Base-by-base conservation (phyloP, 2,888 invertebrate genomes). In the Drosophila birchii region DNA sequence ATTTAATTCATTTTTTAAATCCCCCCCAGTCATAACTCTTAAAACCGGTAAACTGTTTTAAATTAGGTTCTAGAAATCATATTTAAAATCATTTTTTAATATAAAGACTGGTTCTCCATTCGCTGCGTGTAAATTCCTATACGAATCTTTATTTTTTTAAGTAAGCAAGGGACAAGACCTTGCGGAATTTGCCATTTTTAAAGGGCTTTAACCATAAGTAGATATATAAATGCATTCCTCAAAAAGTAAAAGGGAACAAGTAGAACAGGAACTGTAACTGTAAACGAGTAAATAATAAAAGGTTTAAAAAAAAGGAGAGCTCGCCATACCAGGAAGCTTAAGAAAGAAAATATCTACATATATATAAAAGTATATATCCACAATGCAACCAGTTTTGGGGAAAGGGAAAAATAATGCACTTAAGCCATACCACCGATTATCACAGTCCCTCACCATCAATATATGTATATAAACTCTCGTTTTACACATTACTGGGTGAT, bases 251-350 rank as follows among this genome's bases (percentile, higher is more conserved):
- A 57, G 60, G 60, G 32, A 56, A 29, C 59, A 39, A 60, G 59
- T 55, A 55, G 59, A 60, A 60, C 56, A 34, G 59, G 59, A 61
- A 57, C 57, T 57, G 57, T 61, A 61, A 61, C 60, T 61, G 60
- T 61, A 61, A 61, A 61, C 41, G 56, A 12, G 20, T 32, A 56
- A 34, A 41, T 43, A 23, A 16, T 34, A 23, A 55, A 5, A 34
- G 14, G 51, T 2, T 14, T 5, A 16, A 23, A 5, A n/a, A 60
- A 55, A 32, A 32, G 12, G 29, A 54, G 39, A 53, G 44, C 44
- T n/a, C 12, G 34, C 12, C 23, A 16, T 23, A 63, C 61, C 62
- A 63, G 63, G 63, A 63, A 63, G 61, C 32, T 12, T 8, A n/a
- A 39, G 45, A 38, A 60, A 38, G 41, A 20, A 32, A 20, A 39